Evolutionary conservation across 2,113 vertebrate species (phyloP).

Genomic region (Pelmatolapia mariae): DNA sequence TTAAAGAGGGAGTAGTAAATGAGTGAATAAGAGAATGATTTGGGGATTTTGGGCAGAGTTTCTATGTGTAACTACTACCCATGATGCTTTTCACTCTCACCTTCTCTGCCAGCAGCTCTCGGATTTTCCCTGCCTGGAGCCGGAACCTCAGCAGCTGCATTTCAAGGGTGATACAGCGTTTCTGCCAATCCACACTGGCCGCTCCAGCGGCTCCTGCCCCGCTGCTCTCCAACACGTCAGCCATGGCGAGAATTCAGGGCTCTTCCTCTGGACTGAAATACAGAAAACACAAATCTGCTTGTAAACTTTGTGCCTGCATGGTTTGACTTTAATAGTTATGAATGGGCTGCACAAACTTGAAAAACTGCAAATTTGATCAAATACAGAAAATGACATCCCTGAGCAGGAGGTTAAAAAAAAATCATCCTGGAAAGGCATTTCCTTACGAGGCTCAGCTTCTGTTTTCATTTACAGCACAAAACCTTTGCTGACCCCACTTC

Average conservation of each 20-base stretch:
- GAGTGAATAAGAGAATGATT: background rate
- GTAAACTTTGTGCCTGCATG: background rate
- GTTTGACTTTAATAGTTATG: background rate
- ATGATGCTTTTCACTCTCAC: slow-evolving; percentile 54
- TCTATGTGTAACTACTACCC: background rate
- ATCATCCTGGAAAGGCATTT: background rate
- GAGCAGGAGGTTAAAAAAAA: background rate
- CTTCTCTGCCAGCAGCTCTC: slow-evolving; percentile 85
- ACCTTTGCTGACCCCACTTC: slow-evolving; percentile 41
- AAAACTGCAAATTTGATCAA: background rate
- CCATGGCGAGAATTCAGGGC: slow-evolving; percentile 64
- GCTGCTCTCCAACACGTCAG: slow-evolving; percentile 67
- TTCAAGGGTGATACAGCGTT: slow-evolving; percentile 79
- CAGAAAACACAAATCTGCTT: background rate
- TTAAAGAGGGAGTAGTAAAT: background rate
- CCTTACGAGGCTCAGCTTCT: background rate
- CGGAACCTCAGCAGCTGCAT: slow-evolving; percentile 87
- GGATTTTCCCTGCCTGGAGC: slow-evolving; percentile 85
- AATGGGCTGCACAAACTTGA: background rate
- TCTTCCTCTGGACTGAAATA: slow-evolving; percentile 9
- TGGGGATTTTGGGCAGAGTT: background rate
- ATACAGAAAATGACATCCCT: background rate
- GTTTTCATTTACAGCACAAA: slow-evolving; percentile 29
- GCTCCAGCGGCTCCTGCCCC: slow-evolving; percentile 30
- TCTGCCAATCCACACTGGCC: slow-evolving; percentile 79